Conservation (phyloP, 2,113 vertebrate species). For the Campylorhamphus procurvoides region DNA sequence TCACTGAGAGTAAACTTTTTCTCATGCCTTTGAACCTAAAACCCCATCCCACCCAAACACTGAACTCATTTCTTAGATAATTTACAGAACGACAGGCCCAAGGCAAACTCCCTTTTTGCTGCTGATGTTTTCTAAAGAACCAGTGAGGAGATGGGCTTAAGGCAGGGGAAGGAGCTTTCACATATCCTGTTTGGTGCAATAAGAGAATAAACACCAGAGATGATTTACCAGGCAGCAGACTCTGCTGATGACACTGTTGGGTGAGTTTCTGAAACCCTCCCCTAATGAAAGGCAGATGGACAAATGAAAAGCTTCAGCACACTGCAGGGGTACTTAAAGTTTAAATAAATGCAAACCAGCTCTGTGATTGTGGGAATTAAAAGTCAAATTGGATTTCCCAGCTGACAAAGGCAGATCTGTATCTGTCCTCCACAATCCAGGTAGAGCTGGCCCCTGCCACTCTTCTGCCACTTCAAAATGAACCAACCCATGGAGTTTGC, state of each 20-base stretch:
- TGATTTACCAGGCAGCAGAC: slow-evolving; percentile 53
- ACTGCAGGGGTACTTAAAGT: not conserved
- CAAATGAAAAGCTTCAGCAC: slow-evolving; percentile 63
- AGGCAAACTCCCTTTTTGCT: not conserved
- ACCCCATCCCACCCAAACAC: not conserved
- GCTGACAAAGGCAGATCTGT: not conserved
- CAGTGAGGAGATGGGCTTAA: not conserved
- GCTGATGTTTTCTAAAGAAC: not conserved
- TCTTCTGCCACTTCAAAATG: not conserved
- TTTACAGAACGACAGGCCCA: not conserved
- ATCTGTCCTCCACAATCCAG: not conserved
- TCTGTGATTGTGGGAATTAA: not conserved
- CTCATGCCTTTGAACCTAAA: not conserved
- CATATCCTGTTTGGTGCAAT: slow-evolving; percentile 21
- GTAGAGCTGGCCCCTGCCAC: not conserved
- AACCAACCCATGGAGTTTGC: not conserved
- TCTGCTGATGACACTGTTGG: slow-evolving; percentile 68
- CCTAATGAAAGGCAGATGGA: slow-evolving; percentile 82
- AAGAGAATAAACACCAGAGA: slow-evolving; percentile 35
- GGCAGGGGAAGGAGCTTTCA: not conserved
- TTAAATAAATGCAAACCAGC: slow-evolving; percentile 23
- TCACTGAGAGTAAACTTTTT: not conserved
- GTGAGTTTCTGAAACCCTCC: slow-evolving; percentile 68
- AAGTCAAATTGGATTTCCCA: not conserved
- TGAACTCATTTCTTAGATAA: not conserved